Percentiles rank a stretch among this genome's conserved stretches.
phyloP scores from a whole-genome alignment of 2,888 invertebrate species.

The Priocnemis perturbator region DNA sequence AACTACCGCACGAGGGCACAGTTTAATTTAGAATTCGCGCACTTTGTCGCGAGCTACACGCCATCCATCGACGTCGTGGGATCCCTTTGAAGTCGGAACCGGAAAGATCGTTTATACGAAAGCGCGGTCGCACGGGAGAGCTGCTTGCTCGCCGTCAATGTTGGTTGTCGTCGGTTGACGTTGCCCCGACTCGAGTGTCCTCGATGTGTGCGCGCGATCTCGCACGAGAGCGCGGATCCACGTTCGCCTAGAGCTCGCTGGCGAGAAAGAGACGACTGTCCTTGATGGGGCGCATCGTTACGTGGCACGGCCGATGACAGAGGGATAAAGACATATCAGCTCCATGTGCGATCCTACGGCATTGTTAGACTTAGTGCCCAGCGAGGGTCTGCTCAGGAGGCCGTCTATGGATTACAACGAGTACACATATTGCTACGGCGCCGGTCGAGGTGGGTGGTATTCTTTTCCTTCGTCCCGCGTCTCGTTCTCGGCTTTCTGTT shows the following conservation, averaged over 20 bases:
- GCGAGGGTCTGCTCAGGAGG: constrained; percentile 72
- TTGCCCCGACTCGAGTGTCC: too few relatives aligned
- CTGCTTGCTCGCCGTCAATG: constrained; percentile 2
- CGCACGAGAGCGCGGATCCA: constrained; percentile 12
- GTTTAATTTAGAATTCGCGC: constrained; percentile 51
- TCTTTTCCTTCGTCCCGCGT: neutral
- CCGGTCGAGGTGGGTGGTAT: constrained; percentile 70
- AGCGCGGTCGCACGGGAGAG: constrained; percentile 10
- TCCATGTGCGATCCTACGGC: constrained; percentile 70
- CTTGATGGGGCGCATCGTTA: constrained; percentile 3
- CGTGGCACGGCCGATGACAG: constrained; percentile 41
- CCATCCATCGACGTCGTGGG: constrained; percentile 50
- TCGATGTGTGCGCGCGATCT: constrained; percentile 4
- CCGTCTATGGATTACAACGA: constrained; percentile 75
- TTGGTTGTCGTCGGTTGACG: too few relatives aligned
- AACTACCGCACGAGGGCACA: constrained; percentile 27
- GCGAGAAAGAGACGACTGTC: neutral
- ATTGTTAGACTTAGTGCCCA: constrained; percentile 69
- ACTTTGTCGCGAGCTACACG: constrained; percentile 39
- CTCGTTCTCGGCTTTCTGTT: neutral
- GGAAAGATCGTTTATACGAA: constrained; percentile 51
- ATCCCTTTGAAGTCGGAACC: constrained; percentile 50
- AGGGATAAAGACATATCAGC: constrained; percentile 28
- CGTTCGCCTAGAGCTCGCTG: constrained; percentile 10
- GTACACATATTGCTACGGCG: constrained; percentile 74